phyloP scores from a whole-genome alignment of 2,113 vertebrate genomes.

The Butorides virescens region DNA sequence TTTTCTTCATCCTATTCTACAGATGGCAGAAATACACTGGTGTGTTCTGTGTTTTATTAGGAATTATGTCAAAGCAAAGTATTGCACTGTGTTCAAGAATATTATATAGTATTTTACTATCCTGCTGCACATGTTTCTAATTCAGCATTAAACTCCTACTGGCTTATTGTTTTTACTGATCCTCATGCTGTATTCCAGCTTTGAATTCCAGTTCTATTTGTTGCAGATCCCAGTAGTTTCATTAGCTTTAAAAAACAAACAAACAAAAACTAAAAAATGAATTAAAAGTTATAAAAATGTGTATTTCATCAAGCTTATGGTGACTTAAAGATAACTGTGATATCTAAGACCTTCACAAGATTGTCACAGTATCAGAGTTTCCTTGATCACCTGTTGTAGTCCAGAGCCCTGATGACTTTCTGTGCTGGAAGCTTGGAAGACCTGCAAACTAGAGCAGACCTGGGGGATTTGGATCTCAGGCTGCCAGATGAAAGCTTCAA shows the following conservation, averaged over 20 bases:
- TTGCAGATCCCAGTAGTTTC: slow-evolving; percentile 35
- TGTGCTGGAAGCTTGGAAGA: neutral
- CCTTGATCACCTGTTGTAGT: neutral
- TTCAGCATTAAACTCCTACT: slow-evolving; percentile 57
- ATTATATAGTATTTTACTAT: slow-evolving; percentile 51
- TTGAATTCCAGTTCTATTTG: slow-evolving; percentile 45
- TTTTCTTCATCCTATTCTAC: neutral
- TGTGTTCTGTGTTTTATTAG: slow-evolving; percentile 28
- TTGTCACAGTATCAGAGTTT: neutral
- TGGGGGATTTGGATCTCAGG: neutral
- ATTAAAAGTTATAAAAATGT: neutral
- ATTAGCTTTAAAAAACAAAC: neutral
- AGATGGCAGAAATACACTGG: slow-evolving; percentile 9
- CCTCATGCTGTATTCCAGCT: slow-evolving; percentile 57
- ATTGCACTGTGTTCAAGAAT: neutral
- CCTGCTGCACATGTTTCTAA: slow-evolving; percentile 64
- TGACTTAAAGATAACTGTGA: neutral
- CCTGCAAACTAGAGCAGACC: neutral
- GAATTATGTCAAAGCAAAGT: slow-evolving; percentile 46
- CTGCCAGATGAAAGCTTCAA: neutral
- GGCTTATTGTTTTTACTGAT: slow-evolving; percentile 68
- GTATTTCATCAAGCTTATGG: neutral
- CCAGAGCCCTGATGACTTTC: neutral
- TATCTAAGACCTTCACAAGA: neutral
- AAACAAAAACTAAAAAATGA: neutral